Base-by-base conservation (phyloP, 2,113 vertebrate species). In the Todiramphus chloris region DNA sequence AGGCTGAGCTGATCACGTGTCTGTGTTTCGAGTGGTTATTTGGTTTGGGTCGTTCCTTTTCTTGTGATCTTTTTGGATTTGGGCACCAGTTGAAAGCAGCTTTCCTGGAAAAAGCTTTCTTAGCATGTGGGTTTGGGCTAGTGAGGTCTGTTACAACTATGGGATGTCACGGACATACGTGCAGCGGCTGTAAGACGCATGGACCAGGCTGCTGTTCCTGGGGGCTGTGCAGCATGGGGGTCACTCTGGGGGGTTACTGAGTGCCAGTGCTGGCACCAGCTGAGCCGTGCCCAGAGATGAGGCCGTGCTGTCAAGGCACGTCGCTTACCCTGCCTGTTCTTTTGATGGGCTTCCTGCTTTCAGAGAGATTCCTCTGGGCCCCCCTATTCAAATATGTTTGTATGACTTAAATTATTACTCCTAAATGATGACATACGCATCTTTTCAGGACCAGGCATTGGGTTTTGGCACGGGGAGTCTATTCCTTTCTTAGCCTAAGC, bases 221-320 rank as follows among this genome's bases (percentile, higher is more conserved):
- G 73, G 7, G 31, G 35, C 69, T 67, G 2, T 72, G 51, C 37
- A 59, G 0, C 72, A 91, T n/a, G 53, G 94, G 96, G 96, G 96
- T 94, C 91, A 90, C 93, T 96, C 96, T 96, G 97, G 96, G 97
- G 97, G 96, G 89, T 96, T 53, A 83, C 96, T 97, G 93, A 3
- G 0, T 0, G 2, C 18, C 81, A 66, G 76, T 20, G 73, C 85
- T 83, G 35, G 82, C 55, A 7, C 93, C 88, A 81, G 72, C 39
- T 70, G 76, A 88, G 55, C 85, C 14, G 5, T 92, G 68, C 37
- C 83, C 73, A 28, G 83, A 78, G 51, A 90, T 55, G 56, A 70
- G 76, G 56, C 56, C 2, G 1, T 39, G 43, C 90, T 89, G 87
- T 89, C 87, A 68, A 16, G 63, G 90, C 72, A 46, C 53, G 31